Evolutionary conservation across 2,888 invertebrate genomes (phyloP).

Genomic region (Lasioglossum lativentre): DNA sequence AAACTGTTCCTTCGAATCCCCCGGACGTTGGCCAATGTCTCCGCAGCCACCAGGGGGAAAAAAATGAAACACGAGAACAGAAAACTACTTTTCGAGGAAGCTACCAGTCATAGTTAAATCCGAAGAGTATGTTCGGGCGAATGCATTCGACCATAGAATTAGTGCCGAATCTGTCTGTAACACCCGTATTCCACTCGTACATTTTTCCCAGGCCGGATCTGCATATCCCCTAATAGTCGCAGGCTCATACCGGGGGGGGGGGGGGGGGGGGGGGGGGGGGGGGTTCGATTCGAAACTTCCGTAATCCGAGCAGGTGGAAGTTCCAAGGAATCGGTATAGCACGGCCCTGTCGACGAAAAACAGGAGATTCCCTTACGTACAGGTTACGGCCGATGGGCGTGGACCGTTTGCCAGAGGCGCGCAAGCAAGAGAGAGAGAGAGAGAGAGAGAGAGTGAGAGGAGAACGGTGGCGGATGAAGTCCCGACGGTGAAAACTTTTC

Average conservation of each 20-base stretch:
- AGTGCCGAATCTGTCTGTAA: no score
- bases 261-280: no score
- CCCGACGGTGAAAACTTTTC: conserved; percentile 72
- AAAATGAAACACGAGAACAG: neutral
- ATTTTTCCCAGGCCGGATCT: neutral
- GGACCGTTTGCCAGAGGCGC: conserved; percentile 46
- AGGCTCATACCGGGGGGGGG: neutral
- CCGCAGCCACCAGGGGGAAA: neutral
- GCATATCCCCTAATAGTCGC: conserved; percentile 1
- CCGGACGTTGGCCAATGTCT: neutral
- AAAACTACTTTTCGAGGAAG: neutral
- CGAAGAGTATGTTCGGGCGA: no score
- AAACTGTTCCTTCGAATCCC: conserved; percentile 22
- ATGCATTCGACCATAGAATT: no score
- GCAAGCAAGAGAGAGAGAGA: neutral
- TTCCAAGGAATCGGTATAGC: conserved; percentile 27
- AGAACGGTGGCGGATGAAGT: conserved; percentile 37
- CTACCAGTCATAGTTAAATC: neutral
- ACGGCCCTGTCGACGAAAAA: conserved; percentile 43
- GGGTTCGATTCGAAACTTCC: conserved; percentile 39
- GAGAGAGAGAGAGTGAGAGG: neutral
- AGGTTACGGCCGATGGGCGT: conserved; percentile 41
- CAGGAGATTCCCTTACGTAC: conserved; percentile 58
- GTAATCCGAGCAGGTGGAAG: conserved; percentile 44
- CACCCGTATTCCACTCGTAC: neutral